These are phyloP conservation scores for Periphyllus acericola DNA, from an alignment of 2,888 invertebrate genomes.

Conservation along the genomic window DNA sequence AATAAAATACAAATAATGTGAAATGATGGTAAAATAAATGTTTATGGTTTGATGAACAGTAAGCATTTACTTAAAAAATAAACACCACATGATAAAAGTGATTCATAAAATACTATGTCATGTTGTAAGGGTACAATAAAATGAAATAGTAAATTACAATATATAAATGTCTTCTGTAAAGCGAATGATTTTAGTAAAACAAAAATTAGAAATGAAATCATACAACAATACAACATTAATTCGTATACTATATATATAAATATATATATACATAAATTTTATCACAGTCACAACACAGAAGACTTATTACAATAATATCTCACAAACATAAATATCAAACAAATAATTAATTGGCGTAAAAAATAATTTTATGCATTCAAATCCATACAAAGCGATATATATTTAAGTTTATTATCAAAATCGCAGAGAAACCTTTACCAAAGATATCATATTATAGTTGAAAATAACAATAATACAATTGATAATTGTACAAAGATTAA, in stretches of 20 bases:
- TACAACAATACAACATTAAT: constrained; percentile 27
- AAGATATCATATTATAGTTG: not conserved
- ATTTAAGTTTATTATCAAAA: not conserved
- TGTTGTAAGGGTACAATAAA: not conserved
- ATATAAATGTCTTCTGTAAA: constrained; percentile 31
- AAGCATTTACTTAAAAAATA: not conserved
- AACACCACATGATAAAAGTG: constrained; percentile 3
- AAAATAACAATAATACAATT: constrained; percentile 20
- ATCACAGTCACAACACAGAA: constrained; percentile 55
- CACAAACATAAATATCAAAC: not conserved
- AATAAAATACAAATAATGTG: not conserved
- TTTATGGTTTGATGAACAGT: constrained; percentile 1
- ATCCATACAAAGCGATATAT: constrained; percentile 37
- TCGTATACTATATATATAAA: constrained; percentile 41
- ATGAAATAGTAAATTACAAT: not conserved
- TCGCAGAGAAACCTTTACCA: not conserved
- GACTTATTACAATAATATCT: constrained; percentile 29
- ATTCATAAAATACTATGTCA: not conserved
- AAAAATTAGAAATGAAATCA: constrained; percentile 25
- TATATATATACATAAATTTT: constrained; percentile 16
- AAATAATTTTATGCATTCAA: constrained; percentile 17
- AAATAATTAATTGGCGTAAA: constrained; percentile 33
- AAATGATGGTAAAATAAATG: not conserved
- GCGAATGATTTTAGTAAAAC: constrained; percentile 21
- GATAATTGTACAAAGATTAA: constrained; percentile 31